A percentile compares a stretch with the other conserved stretches of the same genome.
Conservation (phyloP, 2,113 vertebrate genomes). For the Polypterus bichir region DNA sequence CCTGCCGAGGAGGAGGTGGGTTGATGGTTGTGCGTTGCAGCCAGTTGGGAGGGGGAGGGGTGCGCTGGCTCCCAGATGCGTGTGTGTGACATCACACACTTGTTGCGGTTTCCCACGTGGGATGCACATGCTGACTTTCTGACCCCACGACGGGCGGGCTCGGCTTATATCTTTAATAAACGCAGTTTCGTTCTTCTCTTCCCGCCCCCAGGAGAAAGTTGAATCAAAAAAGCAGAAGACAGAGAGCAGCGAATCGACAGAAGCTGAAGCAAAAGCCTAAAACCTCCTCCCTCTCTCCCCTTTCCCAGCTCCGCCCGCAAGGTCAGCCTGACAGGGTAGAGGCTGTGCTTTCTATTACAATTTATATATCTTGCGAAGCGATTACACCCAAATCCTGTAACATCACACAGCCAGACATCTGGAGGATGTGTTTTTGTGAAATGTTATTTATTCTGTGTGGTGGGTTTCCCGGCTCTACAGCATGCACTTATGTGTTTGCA, state of each 20-base stretch:
- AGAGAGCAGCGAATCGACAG: slow-evolving; percentile 59
- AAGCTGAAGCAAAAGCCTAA: slow-evolving; percentile 58
- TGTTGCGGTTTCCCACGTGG: background rate
- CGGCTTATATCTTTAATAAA: background rate
- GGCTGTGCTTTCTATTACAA: slow-evolving; percentile 60
- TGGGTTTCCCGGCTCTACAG: no score
- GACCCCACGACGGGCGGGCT: background rate
- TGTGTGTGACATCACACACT: background rate
- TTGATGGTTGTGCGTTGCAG: background rate
- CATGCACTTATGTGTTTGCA: no score
- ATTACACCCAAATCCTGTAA: slow-evolving; percentile 61
- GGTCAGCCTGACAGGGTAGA: slow-evolving; percentile 55
- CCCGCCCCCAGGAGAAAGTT: slow-evolving; percentile 38
- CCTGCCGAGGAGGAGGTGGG: slow-evolving; percentile 56
- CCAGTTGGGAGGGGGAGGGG: background rate
- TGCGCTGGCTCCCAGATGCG: no score
- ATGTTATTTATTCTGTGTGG: slow-evolving; percentile 61
- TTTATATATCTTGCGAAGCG: slow-evolving; percentile 34
- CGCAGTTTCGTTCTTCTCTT: background rate
- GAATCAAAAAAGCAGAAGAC: slow-evolving; percentile 69
- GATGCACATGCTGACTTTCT: no score
- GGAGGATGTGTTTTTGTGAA: slow-evolving; percentile 45
- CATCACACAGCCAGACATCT: slow-evolving; percentile 33
- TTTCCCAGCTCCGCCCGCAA: slow-evolving; percentile 45
- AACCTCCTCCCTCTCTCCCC: slow-evolving; percentile 22